Evolutionary conservation across 1,140 invertebrate species (phyloP).

Genomic region (Pinna nobilis): DNA sequence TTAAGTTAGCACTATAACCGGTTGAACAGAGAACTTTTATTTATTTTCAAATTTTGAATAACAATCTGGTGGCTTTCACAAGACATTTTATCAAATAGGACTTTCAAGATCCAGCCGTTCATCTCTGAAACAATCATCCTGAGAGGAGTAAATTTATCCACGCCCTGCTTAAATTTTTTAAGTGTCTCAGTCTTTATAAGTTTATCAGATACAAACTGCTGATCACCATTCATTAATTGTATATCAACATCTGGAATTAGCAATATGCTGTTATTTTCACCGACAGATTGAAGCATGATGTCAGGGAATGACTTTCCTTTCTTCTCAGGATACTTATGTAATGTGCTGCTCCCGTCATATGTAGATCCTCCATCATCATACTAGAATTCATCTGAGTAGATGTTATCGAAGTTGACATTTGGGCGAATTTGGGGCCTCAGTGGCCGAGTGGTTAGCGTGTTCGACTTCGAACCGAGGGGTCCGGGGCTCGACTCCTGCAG

Average conservation of each 20-base stretch:
- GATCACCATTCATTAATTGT: conserved; percentile 8
- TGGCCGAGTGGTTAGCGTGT: no score
- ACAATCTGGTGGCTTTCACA: conserved; percentile 20
- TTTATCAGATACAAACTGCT: conserved; percentile 20
- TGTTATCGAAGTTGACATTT: conserved; percentile 15
- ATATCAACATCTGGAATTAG: conserved; percentile 11
- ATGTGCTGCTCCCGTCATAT: conserved; percentile 26
- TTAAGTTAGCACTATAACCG: conserved; percentile 43
- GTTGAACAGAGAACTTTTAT: conserved; percentile 42
- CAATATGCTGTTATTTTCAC: background rate
- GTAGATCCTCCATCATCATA: conserved; percentile 44
- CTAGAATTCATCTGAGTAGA: background rate
- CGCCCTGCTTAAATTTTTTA: background rate
- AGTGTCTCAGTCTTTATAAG: conserved; percentile 20
- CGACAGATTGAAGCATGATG: background rate
- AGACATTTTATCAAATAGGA: conserved; percentile 34
- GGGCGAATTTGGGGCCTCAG: conserved; percentile 33
- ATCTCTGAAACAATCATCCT: conserved; percentile 23
- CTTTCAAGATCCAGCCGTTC: conserved; percentile 32
- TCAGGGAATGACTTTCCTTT: background rate
- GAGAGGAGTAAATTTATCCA: conserved; percentile 10
- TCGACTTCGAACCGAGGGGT: conserved; percentile 42
- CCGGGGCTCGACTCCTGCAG: background rate
- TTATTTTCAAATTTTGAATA: conserved; percentile 31
- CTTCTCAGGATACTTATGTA: conserved; percentile 1